Evolutionary conservation across 2,797 vertebrate genomes (phyloP), one percentile per base, ranked within the genome.

Genomic region (Menidia menidia): DNA sequence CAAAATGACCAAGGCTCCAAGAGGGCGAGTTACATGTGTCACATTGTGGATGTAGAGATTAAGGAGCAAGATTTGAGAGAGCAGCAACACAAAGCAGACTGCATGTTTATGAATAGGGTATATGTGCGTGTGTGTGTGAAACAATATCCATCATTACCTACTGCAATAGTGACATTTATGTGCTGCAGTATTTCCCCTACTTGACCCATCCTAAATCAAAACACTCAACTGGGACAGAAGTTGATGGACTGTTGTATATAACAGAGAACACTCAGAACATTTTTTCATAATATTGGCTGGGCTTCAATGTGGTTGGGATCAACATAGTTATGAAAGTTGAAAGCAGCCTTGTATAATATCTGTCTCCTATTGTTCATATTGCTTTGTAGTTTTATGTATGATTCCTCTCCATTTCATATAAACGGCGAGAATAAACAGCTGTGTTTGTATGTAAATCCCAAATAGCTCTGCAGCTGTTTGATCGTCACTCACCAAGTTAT

Each of bases 1-100:
- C 80, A 86, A 89, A 83, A 87, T 90, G 88, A 11, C 31, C 0
- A 0, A 65, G 54, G 53, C 62, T 75, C 74, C 78, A 61, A 78
- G 64, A 81, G 43, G 42, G 68, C 41, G 71, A 59, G 60, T 45
- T 75, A 75, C 73, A 84, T 87, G 78, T 78, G 58, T 58, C 61
- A 57, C 57, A 71, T 68, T 87, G 71, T 78, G 68, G 50, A 81
- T 59, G 48, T 31, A 66, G 56, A 73, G 71, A 78, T 77, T 68
- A 73, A 48, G 67, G 13, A 71, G 61, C 3, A 0, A 71, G 72
- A 89, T 89, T 86, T 83, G 82, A 59, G 44, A 68, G 41, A 61
- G 35, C 68, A 77, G 64, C 71, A 69, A 72, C 45, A 79, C 71
- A 64, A 64, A 42, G 58, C 33, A 19, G 42, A 63, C 69, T 31